Base-by-base conservation (phyloP, 2,113 vertebrate species). In the Menidia beryllina region DNA sequence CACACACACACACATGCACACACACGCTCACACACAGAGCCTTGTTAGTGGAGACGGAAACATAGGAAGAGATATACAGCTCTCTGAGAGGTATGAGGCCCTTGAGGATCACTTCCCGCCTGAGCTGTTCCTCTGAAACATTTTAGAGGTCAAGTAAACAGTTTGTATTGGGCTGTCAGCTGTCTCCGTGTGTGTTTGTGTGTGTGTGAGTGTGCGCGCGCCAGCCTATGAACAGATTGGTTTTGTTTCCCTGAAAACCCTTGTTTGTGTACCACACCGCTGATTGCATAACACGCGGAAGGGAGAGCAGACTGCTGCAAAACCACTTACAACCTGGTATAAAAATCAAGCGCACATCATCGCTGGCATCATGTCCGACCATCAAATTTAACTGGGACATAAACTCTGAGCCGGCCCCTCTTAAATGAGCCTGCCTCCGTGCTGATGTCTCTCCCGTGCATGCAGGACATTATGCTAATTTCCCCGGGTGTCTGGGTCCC, bases 401-500 rank as follows among this genome's bases (percentile, higher is more conserved):
- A 61, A 58, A 50, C 66, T 77, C 68, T 1, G 60, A 2, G 66
- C 60, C 53, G 68, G 23, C 24, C 64, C 50, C 52, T 55, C 43
- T 54, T 55, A 60, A 56, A 62, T 17, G 60, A 62, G 79, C 61
- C 71, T 71, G 64, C 48, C 58, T 62, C 13, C 1, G n/a, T 23
- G 41, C 69, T 57, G 74, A 74, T 11, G 84, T 67, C 85, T 80
- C 65, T 85, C 62, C 58, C 49, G 77, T 88, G 85, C 77, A 63
- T 85, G 77, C 53, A 70, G 88, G 85, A 86, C 82, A 83, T 87
- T 83, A 88, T 91, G 91, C 84, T 89, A 90, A 91, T 87, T 78
- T 86, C 69, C 79, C 80, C 17, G 74, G 86, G 88, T 89, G 88
- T 92, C 86, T 90, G 86, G 82, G 84, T 86, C 83, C 71, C 53